Evolutionary conservation across 2,888 invertebrate genomes (phyloP).

Genomic region (Thyatira batis): DNA sequence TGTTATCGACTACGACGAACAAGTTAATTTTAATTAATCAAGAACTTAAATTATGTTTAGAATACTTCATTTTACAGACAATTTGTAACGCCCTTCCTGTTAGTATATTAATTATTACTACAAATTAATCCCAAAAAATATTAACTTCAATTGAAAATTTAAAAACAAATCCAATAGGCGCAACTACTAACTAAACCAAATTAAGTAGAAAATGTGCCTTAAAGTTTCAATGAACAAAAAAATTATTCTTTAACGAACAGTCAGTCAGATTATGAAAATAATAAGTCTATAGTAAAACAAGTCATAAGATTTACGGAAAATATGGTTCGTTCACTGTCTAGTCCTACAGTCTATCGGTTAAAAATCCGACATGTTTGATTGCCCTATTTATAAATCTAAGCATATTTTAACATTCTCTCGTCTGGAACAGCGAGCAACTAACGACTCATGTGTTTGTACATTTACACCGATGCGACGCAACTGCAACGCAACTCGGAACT

Average conservation of each 20-base stretch:
- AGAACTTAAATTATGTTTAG: neutral
- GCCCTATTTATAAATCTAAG: slow-evolving; percentile 60
- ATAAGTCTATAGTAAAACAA: slow-evolving; percentile 32
- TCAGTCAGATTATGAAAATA: slow-evolving; percentile 42
- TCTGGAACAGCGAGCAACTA: slow-evolving; percentile 38
- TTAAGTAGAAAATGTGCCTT: slow-evolving; percentile 56
- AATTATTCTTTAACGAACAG: slow-evolving; percentile 35
- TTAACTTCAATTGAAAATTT: slow-evolving; percentile 21
- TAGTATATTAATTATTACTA: neutral
- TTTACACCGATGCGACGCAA: slow-evolving; percentile 30
- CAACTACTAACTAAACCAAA: slow-evolving; percentile 26
- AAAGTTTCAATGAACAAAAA: slow-evolving; percentile 24
- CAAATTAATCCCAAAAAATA: slow-evolving; percentile 17
- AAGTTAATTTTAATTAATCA: neutral
- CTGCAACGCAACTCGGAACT: slow-evolving; percentile 1
- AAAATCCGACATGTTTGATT: slow-evolving; percentile 59
- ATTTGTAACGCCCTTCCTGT: slow-evolving; percentile 3
- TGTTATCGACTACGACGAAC: neutral
- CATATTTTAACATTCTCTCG: slow-evolving; percentile 55
- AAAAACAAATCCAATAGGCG: slow-evolving; percentile 23
- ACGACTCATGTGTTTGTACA: slow-evolving; percentile 57
- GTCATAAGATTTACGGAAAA: slow-evolving; percentile 15
- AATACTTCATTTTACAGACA: slow-evolving; percentile 7
- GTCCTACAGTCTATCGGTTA: slow-evolving; percentile 39
- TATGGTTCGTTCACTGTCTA: slow-evolving; percentile 8